Conservation (phyloP, 2,113 vertebrate species). For the Callipepla californica region DNA sequence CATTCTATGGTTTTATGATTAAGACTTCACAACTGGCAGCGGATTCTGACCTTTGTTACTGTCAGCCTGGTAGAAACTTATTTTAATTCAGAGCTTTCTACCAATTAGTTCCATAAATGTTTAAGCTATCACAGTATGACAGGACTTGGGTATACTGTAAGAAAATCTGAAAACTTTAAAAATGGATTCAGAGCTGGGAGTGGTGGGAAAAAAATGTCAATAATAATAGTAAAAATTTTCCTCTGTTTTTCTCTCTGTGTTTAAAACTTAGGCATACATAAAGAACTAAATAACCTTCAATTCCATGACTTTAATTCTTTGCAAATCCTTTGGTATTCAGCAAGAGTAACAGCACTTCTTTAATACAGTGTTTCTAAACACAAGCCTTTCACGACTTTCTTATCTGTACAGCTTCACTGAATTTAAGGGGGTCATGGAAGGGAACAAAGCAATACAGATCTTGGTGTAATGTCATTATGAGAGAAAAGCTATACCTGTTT, state of each 20-base stretch:
- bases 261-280: neutral
- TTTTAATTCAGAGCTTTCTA: conserved; percentile 67
- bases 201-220: neutral
- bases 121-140: conserved; percentile 6
- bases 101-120: conserved; percentile 31
- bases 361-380: neutral
- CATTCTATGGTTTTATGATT: neutral
- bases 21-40: conserved; percentile 18
- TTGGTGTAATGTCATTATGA: conserved; percentile 31
- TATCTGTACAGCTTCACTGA: neutral
- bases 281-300: neutral
- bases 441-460: conserved; percentile 14
- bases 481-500: conserved; percentile 25
- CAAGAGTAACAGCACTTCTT: neutral
- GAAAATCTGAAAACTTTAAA: neutral
- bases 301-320: neutral
- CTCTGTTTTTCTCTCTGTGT: neutral
- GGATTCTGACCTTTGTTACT: conserved; percentile 58
- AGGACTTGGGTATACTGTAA: neutral
- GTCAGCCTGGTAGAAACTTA: conserved; percentile 20
- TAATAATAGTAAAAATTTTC: neutral
- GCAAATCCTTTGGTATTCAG: conserved; percentile 4
- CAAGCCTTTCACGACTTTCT: neutral
- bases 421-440: neutral
- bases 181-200: neutral